These are phyloP conservation scores for Tetraneura akinire DNA, from an alignment of 1,140 invertebrate genomes.

Conservation along the genomic window DNA sequence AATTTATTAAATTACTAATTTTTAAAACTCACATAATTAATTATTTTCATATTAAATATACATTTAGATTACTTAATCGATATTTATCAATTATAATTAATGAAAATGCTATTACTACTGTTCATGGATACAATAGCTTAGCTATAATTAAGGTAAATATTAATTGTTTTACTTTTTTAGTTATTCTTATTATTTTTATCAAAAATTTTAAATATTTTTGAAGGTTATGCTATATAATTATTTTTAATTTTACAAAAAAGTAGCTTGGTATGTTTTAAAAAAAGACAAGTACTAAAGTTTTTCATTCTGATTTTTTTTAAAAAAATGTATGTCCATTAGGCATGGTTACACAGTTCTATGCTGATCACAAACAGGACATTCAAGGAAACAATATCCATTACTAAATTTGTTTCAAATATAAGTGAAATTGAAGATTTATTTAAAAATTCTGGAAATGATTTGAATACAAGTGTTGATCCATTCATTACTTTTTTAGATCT, in stretches of 20 bases:
- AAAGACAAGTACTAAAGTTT: no score
- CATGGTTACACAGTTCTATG: conserved; percentile 48
- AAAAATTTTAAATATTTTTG: not conserved
- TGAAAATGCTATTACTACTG: conserved; percentile 15
- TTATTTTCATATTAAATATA: not conserved
- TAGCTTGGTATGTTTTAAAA: no score
- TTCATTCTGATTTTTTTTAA: no score
- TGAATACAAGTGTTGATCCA: conserved; percentile 40
- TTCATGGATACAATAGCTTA: conserved; percentile 41
- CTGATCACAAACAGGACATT: conserved; percentile 38
- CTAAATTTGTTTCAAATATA: conserved; percentile 42
- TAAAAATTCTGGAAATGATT: conserved; percentile 27
- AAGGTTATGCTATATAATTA: not conserved
- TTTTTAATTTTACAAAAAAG: no score
- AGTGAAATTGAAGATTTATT: conserved; percentile 40
- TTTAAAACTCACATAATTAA: not conserved
- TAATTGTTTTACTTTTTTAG: not conserved
- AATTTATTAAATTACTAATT: no score
- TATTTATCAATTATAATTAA: conserved; percentile 42
- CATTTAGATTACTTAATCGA: conserved; percentile 36
- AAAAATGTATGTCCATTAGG: conserved; percentile 29
- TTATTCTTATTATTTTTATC: not conserved
- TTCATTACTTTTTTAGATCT: conserved; percentile 44
- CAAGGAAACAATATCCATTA: conserved; percentile 35
- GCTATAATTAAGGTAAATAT: conserved; percentile 27